These are phyloP conservation scores for Megalops cyprinoides DNA, from an alignment of 2,797 vertebrate species.

Conservation along the genomic window DNA sequence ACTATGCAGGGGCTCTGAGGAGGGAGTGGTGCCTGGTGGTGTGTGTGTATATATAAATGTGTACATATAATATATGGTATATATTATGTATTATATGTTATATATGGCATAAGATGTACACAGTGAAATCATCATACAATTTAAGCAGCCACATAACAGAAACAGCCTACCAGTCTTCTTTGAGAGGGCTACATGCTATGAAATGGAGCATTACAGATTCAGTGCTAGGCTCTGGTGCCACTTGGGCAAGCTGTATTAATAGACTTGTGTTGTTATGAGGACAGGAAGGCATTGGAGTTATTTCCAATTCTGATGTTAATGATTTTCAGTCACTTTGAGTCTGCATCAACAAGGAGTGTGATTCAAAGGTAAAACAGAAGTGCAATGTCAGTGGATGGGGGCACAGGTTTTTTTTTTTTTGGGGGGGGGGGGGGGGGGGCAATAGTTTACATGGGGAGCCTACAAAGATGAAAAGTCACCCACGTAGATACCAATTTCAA, in stretches of 20 bases:
- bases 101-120: too few relatives aligned
- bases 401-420: not conserved
- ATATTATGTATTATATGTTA: too few relatives aligned
- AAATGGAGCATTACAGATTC: too few relatives aligned
- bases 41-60: too few relatives aligned
- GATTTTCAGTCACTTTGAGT: conserved; percentile 37
- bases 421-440: not conserved
- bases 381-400: conserved; percentile 25
- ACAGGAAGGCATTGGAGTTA: not conserved
- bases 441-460: not conserved
- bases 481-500: not conserved
- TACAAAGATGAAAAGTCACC: not conserved
- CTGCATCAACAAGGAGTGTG: conserved; percentile 5
- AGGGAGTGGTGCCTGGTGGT: not conserved
- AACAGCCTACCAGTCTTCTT: too few relatives aligned
- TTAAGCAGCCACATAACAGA: too few relatives aligned
- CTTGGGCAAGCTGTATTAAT: conserved; percentile 1
- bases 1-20: not conserved
- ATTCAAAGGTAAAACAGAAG: not conserved
- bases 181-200: too few relatives aligned
- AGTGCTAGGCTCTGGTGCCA: not conserved
- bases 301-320: conserved; percentile 14
- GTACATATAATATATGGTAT: too few relatives aligned
- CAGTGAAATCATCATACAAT: too few relatives aligned
- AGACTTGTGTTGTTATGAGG: conserved; percentile 16